Conservation (phyloP, 2,113 vertebrate genomes). For the Cettia cetti region DNA sequence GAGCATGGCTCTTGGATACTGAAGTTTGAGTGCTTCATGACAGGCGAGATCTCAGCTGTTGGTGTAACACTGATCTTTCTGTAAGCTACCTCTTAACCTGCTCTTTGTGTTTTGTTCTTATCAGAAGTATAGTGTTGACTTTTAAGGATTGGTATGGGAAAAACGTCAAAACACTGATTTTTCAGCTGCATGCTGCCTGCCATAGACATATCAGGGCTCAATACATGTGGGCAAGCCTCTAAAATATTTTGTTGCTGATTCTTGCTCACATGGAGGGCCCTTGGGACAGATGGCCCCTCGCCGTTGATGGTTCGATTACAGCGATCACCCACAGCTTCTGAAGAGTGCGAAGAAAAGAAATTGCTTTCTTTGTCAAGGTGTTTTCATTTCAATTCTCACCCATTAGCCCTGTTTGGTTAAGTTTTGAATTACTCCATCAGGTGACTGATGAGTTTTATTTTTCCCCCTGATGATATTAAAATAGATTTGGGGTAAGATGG, state of each 20-base stretch:
- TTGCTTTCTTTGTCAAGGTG: constrained; percentile 89
- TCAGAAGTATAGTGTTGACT: constrained; percentile 73
- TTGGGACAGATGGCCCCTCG: constrained; percentile 77
- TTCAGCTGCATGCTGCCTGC: constrained; percentile 70
- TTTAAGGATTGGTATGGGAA: constrained; percentile 78
- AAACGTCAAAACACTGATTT: constrained; percentile 86
- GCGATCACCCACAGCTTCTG: constrained; percentile 78
- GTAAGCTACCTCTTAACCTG: constrained; percentile 65
- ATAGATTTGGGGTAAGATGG: constrained; percentile 55
- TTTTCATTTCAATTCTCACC: constrained; percentile 99
- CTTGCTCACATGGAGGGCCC: constrained; percentile 76
- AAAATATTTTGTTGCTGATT: constrained; percentile 67
- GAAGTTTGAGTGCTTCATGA: neutral
- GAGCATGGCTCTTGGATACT: neutral
- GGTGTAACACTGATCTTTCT: constrained; percentile 20
- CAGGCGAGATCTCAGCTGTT: neutral
- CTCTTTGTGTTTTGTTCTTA: constrained; percentile 35
- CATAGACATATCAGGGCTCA: constrained; percentile 47
- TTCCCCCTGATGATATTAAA: constrained; percentile 63
- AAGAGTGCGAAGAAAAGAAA: constrained; percentile 87
- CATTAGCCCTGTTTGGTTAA: constrained; percentile 86
- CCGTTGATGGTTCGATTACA: constrained; percentile 76
- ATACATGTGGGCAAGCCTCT: constrained; percentile 59
- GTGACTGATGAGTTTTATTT: constrained; percentile 76
- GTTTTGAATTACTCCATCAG: constrained; percentile 77